phyloP scores from a whole-genome alignment of 30 jellyfish, hydroid and myxozoan genomes.

The Clytia hemisphaerica region DNA sequence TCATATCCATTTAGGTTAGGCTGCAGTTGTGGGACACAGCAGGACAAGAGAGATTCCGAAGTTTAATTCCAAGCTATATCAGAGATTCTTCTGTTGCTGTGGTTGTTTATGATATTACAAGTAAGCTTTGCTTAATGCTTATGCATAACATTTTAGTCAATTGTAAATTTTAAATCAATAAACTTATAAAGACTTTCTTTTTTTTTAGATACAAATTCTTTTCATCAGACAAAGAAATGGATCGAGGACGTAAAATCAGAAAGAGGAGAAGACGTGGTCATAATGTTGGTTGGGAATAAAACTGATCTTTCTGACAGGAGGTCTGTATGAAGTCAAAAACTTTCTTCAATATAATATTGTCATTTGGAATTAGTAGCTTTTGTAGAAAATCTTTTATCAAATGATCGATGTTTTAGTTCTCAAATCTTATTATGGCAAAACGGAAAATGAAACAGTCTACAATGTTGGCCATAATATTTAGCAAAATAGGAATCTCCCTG shows the following conservation, averaged over 20 bases:
- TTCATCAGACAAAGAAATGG: slow-evolving; percentile 79
- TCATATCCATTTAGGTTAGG: slow-evolving; percentile 23
- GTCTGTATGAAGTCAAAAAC: too few species aligned
- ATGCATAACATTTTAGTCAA: neutral
- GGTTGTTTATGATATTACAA: slow-evolving; percentile 24
- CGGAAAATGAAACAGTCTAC: too few species aligned
- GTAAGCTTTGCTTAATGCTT: neutral
- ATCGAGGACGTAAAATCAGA: slow-evolving; percentile 74
- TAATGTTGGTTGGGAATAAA: slow-evolving; percentile 78
- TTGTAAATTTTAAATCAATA: neutral
- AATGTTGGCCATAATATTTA: too few species aligned
- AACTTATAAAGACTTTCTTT: neutral
- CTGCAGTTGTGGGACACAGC: slow-evolving; percentile 34
- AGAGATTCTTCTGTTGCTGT: slow-evolving; percentile 28
- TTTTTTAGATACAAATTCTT: slow-evolving; percentile 56
- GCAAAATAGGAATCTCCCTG: too few species aligned
- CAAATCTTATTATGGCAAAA: too few species aligned
- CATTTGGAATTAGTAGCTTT: too few species aligned
- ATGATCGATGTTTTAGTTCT: too few species aligned
- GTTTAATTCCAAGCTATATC: slow-evolving; percentile 20
- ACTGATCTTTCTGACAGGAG: slow-evolving; percentile 75
- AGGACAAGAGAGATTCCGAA: slow-evolving; percentile 20
- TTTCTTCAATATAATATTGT: too few species aligned
- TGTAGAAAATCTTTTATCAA: too few species aligned
- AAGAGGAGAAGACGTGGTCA: slow-evolving; percentile 62